Evolutionary conservation across 2,888 invertebrate genomes (phyloP), one percentile per base, ranked within the genome.

Genomic region (Andrena hattorfiana): DNA sequence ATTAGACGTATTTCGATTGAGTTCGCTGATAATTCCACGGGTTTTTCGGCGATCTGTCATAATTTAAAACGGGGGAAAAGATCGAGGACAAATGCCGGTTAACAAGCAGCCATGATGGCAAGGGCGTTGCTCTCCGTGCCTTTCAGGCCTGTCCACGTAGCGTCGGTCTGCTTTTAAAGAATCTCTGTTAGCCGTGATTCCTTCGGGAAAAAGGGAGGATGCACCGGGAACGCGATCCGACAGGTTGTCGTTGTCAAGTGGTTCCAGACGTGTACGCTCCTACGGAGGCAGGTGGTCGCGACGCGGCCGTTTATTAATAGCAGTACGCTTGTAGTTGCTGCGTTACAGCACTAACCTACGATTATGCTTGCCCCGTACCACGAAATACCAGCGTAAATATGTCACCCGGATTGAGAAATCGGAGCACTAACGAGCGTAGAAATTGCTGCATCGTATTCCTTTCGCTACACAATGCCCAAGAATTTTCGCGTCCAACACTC

Each of bases 171-270:
- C 3, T 56, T 30, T 62, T 23, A 23, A n/a, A 51, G 28, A 59
- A 67, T 56, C 54, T 75, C 26, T 28, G 20, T 23, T 42, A 20
- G 3, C 0, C 2, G 23, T 10, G 6, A 59, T 35, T 54, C 35
- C 64, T 30, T 30, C 28, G 28, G n/a, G 56, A 23, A 26, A 48
- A 60, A 28, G 20, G 7, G 56, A 30, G 6, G 68, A 59, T 26
- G 23, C 49, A 69, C 16, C 64, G 63, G 68, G 56, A 64, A 20
- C 26, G 23, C 59, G 77, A 87, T 87, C 87, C 89, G 88, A 91
- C 92, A 92, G 91, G 92, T 92, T 90, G 92, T 75, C 86, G 87
- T 79, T 76, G 87, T 89, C 91, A 91, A 91, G 92, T 92, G 92
- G 92, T 92, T 87, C 68, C 82, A 77, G 83, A 84, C 84, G 84